These are phyloP conservation scores for Galerucella pusilla DNA, from an alignment of 2,888 invertebrate genomes.

Conservation along the genomic window DNA sequence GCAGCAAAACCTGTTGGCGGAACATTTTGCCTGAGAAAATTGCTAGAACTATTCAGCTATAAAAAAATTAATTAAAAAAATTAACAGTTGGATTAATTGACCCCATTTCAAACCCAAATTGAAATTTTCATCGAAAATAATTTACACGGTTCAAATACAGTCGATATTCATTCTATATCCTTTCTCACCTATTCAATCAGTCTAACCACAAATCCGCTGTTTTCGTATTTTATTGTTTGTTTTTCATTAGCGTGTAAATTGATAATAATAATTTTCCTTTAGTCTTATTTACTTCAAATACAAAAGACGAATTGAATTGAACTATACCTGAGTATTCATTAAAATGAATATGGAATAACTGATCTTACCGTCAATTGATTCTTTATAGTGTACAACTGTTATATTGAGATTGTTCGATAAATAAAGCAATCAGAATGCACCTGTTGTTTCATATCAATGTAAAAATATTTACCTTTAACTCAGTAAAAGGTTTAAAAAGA, in stretches of 20 bases:
- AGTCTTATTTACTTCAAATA: slow-evolving; percentile 4
- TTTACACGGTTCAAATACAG: slow-evolving; percentile 26
- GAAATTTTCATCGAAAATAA: slow-evolving; percentile 29
- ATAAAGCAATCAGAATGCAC: neutral
- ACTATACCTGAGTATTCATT: neutral
- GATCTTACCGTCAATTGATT: neutral
- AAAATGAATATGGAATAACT: neutral
- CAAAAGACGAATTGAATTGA: slow-evolving; percentile 2
- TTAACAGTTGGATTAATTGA: slow-evolving; percentile 3
- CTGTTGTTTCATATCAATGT: neutral
- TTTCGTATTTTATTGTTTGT: slow-evolving; percentile 24
- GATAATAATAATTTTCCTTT: slow-evolving; percentile 16
- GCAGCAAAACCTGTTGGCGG: neutral
- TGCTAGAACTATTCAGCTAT: neutral
- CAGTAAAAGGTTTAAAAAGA: too few relatives aligned
- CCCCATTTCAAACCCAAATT: slow-evolving; percentile 9
- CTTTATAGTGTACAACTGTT: neutral
- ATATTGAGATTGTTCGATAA: neutral
- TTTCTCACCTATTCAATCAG: slow-evolving; percentile 32
- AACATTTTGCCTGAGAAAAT: neutral
- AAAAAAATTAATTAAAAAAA: neutral
- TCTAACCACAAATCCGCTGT: slow-evolving; percentile 33
- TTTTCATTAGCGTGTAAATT: slow-evolving; percentile 28
- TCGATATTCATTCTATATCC: slow-evolving; percentile 23
- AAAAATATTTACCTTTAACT: neutral